These are phyloP conservation scores for Oreohelix idahoensis DNA, from an alignment of 1,140 invertebrate species.

Conservation along the genomic window DNA sequence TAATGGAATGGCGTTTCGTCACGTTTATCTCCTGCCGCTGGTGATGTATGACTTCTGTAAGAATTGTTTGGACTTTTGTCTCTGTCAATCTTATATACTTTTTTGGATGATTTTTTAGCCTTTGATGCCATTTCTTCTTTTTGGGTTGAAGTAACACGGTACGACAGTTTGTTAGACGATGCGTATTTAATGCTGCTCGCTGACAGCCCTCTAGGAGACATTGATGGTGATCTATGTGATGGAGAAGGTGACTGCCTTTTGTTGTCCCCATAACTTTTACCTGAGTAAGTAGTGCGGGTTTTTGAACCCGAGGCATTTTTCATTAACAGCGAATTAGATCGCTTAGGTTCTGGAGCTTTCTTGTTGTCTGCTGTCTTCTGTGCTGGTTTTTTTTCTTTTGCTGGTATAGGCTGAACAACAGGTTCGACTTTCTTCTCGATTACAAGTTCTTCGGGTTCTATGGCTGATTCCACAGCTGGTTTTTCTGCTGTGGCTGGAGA, in stretches of 20 bases:
- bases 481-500: background rate
- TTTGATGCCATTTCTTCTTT: background rate
- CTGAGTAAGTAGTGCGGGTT: background rate
- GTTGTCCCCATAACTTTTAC: background rate
- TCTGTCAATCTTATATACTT: background rate
- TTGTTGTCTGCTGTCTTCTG: background rate
- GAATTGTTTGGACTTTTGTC: background rate
- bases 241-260: background rate
- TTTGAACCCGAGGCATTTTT: background rate
- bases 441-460: background rate
- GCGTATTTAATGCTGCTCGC: conserved; percentile 8
- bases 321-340: background rate
- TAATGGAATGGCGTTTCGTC: background rate
- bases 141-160: background rate
- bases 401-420: background rate
- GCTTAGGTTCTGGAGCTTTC: background rate
- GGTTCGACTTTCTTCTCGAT: background rate
- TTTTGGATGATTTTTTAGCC: background rate
- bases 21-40: background rate
- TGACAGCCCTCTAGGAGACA: background rate
- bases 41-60: background rate
- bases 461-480: background rate
- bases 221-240: too few relatives aligned
- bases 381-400: background rate
- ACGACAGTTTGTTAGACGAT: background rate